A percentile compares a stretch with the other conserved stretches of the same genome.
phyloP scores from a whole-genome alignment of 2,888 invertebrate species.

The Synergus gifuensis region DNA sequence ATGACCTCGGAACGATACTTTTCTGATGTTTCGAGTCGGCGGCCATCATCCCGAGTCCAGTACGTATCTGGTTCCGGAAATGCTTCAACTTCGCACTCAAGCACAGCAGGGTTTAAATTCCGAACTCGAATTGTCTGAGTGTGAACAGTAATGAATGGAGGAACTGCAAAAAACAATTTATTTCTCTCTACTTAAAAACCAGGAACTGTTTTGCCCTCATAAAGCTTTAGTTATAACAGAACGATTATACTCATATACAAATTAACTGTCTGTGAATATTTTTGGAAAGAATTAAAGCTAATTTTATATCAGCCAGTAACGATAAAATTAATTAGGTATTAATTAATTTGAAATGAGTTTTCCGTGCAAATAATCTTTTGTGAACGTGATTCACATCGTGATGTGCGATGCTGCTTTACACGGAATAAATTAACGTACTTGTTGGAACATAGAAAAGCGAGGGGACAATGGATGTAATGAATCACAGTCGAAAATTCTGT shows the following conservation, averaged over 20 bases:
- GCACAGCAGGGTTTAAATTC: constrained; percentile 83
- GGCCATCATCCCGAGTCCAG: constrained; percentile 90
- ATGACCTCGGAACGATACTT: constrained; percentile 83
- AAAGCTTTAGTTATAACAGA: neutral
- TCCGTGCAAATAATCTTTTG: constrained; percentile 21
- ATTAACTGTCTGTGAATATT: neutral
- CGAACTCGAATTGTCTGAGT: constrained; percentile 87
- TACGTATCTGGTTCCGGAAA: constrained; percentile 91
- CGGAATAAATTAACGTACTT: constrained; percentile 28
- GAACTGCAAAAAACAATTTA: constrained; percentile 81
- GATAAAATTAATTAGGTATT: constrained; percentile 21
- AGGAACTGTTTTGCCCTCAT: neutral
- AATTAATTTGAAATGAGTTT: constrained; percentile 27
- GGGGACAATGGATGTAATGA: constrained; percentile 8
- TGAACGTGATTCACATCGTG: constrained; percentile 20
- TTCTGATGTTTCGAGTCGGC: constrained; percentile 84
- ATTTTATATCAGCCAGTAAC: neutral
- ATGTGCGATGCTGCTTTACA: neutral
- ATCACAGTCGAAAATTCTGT: neutral
- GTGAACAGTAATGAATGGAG: constrained; percentile 89
- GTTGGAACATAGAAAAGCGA: neutral
- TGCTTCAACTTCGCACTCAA: constrained; percentile 93
- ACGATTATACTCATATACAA: neutral
- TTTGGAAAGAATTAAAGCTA: neutral
- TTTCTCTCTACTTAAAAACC: neutral